Evolutionary conservation across 2,797 vertebrate species (phyloP), one percentile per base, ranked within the genome.

Genomic region (Cottoperca gobio): DNA sequence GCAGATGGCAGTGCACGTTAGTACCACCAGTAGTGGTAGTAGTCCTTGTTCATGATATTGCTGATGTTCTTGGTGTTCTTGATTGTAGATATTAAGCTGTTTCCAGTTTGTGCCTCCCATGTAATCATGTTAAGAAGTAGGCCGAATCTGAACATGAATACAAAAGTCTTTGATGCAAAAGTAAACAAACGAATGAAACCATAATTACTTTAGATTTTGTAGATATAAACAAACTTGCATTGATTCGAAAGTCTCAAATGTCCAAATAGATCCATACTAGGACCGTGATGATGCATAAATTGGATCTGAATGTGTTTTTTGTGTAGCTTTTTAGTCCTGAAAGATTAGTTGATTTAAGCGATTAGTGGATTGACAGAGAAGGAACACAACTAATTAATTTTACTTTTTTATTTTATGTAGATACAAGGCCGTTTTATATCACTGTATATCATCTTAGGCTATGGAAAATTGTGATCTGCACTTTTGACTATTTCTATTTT

Each of bases 1-100:
- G 7, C 21, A 85, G 83, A 46, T 69, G 75, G 78, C 78, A 79
- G 70, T 53, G 76, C 17, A 33, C 31, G 31, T 33, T 33, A 13
- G 0, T n/a, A n/a, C n/a, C n/a, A n/a, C n/a, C n/a, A n/a, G n/a
- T n/a, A n/a, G n/a, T n/a, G n/a, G n/a, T 21, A 23, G 0, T 10
- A 13, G n/a, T 23, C 1, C 48, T 33, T 37, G 26, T 45, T 2
- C 9, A 6, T 53, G 5, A 21, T 54, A 1, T n/a, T 61, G 0
- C 4, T 59, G 21, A 2, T 53, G 17, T 33, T 73, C 6, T 19
- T 52, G 6, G 6, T 40, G 11, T 54, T 53, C 49, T 55, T 21
- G 6, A 28, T 24, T 31, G 13, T 46, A 48, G 9, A 37, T 37
- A 31, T 26, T 19, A 13, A 37, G 2, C 6, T 62, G 2, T 3